Conservation (phyloP, 2,113 vertebrate genomes). For the Rhipidura dahli region DNA sequence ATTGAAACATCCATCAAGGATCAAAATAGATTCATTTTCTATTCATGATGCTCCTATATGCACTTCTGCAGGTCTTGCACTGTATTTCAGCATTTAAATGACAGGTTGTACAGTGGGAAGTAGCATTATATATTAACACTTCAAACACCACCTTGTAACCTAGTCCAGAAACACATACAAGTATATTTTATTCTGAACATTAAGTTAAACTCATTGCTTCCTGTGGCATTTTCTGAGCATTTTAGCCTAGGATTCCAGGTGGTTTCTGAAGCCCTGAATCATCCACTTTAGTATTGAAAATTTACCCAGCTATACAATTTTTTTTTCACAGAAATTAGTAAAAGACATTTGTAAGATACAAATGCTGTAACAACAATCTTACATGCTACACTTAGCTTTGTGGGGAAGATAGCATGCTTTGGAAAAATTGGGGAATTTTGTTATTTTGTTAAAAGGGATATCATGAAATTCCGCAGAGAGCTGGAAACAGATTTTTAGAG, state of each 20-base stretch:
- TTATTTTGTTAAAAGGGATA: not conserved
- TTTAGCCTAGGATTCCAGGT: not conserved
- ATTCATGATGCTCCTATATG: conserved; percentile 52
- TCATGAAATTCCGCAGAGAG: not conserved
- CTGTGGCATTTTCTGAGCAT: not conserved
- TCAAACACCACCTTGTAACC: not conserved
- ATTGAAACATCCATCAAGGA: conserved; percentile 60
- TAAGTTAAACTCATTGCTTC: not conserved
- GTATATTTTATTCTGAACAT: not conserved
- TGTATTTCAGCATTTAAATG: conserved; percentile 39
- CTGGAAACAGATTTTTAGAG: not conserved
- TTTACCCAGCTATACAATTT: not conserved
- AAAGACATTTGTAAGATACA: not conserved
- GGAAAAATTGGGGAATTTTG: not conserved
- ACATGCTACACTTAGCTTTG: not conserved
- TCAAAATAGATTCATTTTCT: conserved; percentile 65
- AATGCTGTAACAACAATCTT: not conserved
- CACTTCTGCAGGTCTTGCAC: conserved; percentile 43
- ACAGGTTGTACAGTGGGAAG: not conserved
- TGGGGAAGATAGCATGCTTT: not conserved
- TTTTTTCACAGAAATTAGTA: not conserved
- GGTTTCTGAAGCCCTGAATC: not conserved
- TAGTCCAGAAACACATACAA: not conserved
- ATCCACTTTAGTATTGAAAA: not conserved
- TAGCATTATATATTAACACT: conserved; percentile 18